A percentile compares a stretch with the other conserved stretches of the same genome.
Evolutionary conservation across 2,113 vertebrate species (phyloP).

Genomic region (Leucoraja erinaceus): DNA sequence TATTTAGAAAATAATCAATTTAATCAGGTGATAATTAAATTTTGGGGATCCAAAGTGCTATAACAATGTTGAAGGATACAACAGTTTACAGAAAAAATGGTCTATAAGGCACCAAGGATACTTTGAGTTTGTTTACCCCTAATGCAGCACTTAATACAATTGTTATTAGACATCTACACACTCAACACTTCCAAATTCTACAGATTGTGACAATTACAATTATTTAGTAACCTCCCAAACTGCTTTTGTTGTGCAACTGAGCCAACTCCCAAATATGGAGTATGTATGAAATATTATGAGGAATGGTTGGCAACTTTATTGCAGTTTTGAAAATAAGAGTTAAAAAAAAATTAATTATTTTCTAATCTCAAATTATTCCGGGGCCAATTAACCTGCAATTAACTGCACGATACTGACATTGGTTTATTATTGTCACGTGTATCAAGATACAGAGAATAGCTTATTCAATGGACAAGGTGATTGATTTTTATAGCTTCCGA

Average conservation of each 20-base stretch:
- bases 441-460: too few species aligned
- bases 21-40: not conserved
- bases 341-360: not conserved
- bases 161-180: not conserved
- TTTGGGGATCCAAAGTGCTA: not conserved
- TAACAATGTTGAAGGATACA: not conserved
- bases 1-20: not conserved
- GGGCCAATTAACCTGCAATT: not conserved
- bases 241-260: not conserved
- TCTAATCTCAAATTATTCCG: not conserved
- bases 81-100: not conserved
- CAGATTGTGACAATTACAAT: not conserved
- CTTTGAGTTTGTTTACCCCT: not conserved
- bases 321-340: not conserved
- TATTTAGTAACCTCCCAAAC: not conserved
- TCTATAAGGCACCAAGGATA: not conserved
- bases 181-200: not conserved
- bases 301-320: not conserved
- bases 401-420: not conserved
- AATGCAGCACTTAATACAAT: not conserved
- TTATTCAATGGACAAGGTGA: not conserved
- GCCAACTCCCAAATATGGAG: not conserved
- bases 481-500: not conserved
- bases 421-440: too few species aligned
- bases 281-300: not conserved